Evolutionary conservation across 2,888 invertebrate species (phyloP), one percentile per base, ranked within the genome.

Genomic region (Catotricha subobsoleta): DNA sequence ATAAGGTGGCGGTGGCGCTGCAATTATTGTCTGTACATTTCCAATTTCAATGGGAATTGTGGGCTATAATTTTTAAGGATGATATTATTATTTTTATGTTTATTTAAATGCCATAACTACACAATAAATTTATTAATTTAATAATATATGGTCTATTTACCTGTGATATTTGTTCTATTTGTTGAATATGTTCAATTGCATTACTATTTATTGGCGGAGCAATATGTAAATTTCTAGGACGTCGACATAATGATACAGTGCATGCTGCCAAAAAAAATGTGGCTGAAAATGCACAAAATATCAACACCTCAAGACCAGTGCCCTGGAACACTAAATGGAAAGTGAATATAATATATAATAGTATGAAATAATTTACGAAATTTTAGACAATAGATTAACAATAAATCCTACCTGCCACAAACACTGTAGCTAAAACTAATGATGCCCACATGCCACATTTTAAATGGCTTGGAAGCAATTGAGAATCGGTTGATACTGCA

Each of bases 381-480:
- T 71, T 67, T 53, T 76, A 75, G 45, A 80, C 77, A 8, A 33
- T 7, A 7, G 16, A 33, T 13, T 23, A 15, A 13, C 3, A 25
- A 25, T 28, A 27, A 28, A 38, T 28, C 18, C 9, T 13, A 21
- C 74, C 75, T 1, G 74, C 77, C 38, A 80, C 65, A 52, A 80
- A 77, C 28, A 77, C 69, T 1, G 76, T 73, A 2, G 75, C 73
- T 35, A 81, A 57, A 12, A 74, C 74, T 50, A 81, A 71, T 1
- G 78, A 76, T 29, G 77, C 74, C 64, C 80, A 76, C 64, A 81
- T 72, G 41, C 74, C 76, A 53, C 73, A 76, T 59, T 76, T 76
- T 37, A 76, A 59, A 47, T 74, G 73, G 13, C 71, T 67, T 10
- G 69, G 69, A 55, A 71, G 64, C 54, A 68, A 56, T 35, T 67